Evolutionary conservation across 2,888 invertebrate genomes (phyloP).

Genomic region (Linyphia triangularis): DNA sequence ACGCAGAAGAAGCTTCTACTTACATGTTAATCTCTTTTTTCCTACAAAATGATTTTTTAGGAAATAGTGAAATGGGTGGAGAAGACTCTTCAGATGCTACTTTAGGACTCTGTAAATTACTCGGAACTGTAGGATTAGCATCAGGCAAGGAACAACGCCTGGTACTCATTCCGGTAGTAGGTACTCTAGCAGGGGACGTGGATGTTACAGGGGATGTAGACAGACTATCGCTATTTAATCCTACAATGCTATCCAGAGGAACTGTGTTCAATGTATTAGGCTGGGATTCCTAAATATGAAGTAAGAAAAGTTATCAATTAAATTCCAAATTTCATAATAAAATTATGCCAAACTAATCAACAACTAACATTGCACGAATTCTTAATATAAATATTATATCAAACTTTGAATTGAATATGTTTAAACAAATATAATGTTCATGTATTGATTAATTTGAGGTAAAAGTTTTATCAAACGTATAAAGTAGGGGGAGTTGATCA

Average conservation of each 20-base stretch:
- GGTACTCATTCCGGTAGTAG: conserved; percentile 37
- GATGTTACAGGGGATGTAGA: conserved; percentile 46
- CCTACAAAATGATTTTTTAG: conserved; percentile 15
- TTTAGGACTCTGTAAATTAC: conserved; percentile 40
- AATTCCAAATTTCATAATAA: neutral
- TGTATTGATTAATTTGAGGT: too few relatives aligned
- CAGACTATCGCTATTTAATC: conserved; percentile 64
- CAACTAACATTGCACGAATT: neutral
- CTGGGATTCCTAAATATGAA: conserved; percentile 41
- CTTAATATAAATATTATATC: neutral
- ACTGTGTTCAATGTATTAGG: conserved; percentile 20
- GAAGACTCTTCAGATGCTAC: conserved; percentile 35
- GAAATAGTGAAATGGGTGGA: conserved; percentile 1
- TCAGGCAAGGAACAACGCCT: conserved; percentile 66
- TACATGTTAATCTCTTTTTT: conserved; percentile 51
- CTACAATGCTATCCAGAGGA: conserved; percentile 54
- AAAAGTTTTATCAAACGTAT: too few relatives aligned
- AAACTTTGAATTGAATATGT: neutral
- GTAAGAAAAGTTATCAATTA: neutral
- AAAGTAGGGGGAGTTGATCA: too few relatives aligned
- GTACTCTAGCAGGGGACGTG: conserved; percentile 45
- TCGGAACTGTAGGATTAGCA: conserved; percentile 49
- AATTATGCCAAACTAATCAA: neutral
- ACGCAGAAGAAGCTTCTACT: neutral
- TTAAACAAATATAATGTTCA: neutral